phyloP scores from a whole-genome alignment of 2,113 vertebrate genomes.

The Suncus etruscus region DNA sequence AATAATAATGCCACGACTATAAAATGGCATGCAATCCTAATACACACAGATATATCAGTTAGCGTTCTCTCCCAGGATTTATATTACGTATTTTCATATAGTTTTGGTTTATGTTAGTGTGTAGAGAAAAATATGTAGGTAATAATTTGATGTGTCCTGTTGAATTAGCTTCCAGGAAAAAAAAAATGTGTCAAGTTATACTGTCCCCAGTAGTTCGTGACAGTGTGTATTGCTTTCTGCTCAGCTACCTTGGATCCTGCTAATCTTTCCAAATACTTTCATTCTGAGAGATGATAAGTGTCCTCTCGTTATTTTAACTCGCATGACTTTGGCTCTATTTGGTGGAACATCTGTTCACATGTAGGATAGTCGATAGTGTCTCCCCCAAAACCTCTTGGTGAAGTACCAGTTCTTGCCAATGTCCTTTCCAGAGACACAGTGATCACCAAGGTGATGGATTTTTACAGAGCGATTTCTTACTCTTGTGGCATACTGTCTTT shows the following conservation, averaged over 20 bases:
- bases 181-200: not conserved
- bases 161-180: conserved; percentile 64
- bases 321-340: not conserved
- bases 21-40: conserved; percentile 27
- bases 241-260: not conserved
- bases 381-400: not conserved
- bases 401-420: conserved; percentile 20
- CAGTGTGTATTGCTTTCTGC: not conserved
- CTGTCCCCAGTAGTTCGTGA: not conserved
- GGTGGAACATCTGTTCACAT: not conserved
- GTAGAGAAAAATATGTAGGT: not conserved
- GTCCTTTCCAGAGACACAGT: conserved; percentile 7
- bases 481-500: conserved; percentile 35
- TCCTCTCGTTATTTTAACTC: conserved; percentile 50
- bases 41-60: not conserved
- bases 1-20: conserved; percentile 6
- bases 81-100: conserved; percentile 27
- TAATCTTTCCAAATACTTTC: conserved; percentile 30
- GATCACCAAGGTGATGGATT: conserved; percentile 7
- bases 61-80: conserved; percentile 30
- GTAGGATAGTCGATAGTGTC: conserved; percentile 33
- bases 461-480: not conserved
- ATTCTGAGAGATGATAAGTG: not conserved
- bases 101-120: conserved; percentile 29
- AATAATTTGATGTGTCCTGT: conserved; percentile 13